These are phyloP conservation scores for Eulemur rufifrons DNA, from an alignment of 2,113 vertebrate species.

Conservation along the genomic window DNA sequence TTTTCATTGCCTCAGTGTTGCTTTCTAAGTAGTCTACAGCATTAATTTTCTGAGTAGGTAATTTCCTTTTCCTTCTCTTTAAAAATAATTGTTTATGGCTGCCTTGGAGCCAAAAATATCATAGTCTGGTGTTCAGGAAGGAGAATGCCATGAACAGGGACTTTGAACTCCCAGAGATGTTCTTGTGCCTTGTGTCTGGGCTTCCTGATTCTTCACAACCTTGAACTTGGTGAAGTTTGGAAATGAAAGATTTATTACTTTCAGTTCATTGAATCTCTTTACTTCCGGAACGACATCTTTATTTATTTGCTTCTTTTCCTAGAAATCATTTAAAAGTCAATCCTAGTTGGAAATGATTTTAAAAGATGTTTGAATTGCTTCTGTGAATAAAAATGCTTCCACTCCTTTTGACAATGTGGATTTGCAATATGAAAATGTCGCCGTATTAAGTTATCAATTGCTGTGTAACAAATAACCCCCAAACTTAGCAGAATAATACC, in stretches of 20 bases:
- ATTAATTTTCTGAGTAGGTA: constrained; percentile 77
- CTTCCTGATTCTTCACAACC: constrained; percentile 28
- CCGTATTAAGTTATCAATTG: background rate
- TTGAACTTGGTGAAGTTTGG: background rate
- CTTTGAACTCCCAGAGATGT: background rate
- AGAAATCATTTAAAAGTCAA: background rate
- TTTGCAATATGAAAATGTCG: background rate
- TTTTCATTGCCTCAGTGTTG: constrained; percentile 48
- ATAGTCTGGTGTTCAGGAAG: constrained; percentile 59
- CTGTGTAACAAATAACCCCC: background rate
- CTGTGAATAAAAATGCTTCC: background rate
- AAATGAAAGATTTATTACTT: background rate
- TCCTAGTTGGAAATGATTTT: background rate
- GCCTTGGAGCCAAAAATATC: constrained; percentile 57
- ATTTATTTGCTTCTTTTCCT: background rate
- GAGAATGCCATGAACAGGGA: constrained; percentile 51
- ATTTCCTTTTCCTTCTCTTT: constrained; percentile 77
- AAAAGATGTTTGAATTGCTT: background rate
- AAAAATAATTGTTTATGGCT: constrained; percentile 69
- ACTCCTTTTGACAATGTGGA: background rate
- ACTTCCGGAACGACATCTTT: background rate
- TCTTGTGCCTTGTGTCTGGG: background rate
- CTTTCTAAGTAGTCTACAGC: constrained; percentile 60
- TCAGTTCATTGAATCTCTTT: background rate
- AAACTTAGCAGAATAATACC: background rate